phyloP scores from a whole-genome alignment of 1,140 invertebrate genomes.

The Drosophila athabasca region DNA sequence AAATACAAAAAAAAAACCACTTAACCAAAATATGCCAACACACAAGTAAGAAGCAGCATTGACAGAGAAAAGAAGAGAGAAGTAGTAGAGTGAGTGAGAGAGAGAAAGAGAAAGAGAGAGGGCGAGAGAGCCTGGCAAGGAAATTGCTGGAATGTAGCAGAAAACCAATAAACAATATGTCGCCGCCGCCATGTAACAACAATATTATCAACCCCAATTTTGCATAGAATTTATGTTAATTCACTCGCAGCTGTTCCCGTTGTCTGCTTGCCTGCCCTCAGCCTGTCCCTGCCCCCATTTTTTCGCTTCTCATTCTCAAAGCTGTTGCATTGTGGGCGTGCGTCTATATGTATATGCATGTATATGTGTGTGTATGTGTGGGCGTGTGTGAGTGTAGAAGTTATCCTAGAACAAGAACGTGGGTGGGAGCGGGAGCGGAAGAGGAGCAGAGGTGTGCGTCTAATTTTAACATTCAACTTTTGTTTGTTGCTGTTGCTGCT shows the following conservation, averaged over 20 bases:
- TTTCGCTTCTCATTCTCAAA: conserved; percentile 37
- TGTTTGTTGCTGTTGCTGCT: conserved; percentile 22
- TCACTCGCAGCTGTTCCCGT: conserved; percentile 44
- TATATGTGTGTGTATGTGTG: conserved; percentile 1
- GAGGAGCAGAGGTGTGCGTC: conserved; percentile 39
- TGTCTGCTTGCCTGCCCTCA: conserved; percentile 31
- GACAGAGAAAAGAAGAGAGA: conserved; percentile 22
- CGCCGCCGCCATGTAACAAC: conserved; percentile 43
- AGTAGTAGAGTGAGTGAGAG: conserved; percentile 14
- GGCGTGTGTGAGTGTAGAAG: conserved; percentile 41
- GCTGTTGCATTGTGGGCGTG: conserved; percentile 70
- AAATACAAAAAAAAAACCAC: conserved; percentile 25
- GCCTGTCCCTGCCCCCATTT: conserved; percentile 48
- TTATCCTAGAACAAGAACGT: conserved; percentile 58
- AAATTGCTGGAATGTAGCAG: conserved; percentile 70
- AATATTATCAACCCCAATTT: conserved; percentile 54
- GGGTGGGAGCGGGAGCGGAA: conserved; percentile 37
- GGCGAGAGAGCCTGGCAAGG: conserved; percentile 27
- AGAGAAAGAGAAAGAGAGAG: conserved; percentile 16
- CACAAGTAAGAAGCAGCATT: conserved; percentile 46
- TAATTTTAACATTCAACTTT: conserved; percentile 62
- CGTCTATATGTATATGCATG: conserved; percentile 9
- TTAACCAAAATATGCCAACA: conserved; percentile 53
- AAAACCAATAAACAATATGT: conserved; percentile 58
- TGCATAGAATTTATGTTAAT: conserved; percentile 59